These are phyloP conservation scores for Bufo gargarizans DNA, from an alignment of 2,113 vertebrate species.

Conservation along the genomic window DNA sequence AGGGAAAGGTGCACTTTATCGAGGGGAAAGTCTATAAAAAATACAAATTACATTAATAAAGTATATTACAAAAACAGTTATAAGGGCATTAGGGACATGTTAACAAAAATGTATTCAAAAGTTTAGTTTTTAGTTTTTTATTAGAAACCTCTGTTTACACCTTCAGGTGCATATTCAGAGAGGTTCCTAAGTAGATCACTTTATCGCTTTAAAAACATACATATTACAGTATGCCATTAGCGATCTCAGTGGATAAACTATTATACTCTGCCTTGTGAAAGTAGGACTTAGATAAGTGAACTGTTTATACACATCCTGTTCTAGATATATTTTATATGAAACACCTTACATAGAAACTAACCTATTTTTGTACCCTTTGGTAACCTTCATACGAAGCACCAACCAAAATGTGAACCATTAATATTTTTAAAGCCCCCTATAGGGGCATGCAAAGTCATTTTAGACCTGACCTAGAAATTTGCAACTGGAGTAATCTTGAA, in stretches of 20 bases:
- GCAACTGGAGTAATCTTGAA: neutral
- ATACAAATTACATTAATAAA: no score
- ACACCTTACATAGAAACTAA: neutral
- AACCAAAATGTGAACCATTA: constrained; percentile 32
- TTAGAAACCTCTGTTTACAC: no score
- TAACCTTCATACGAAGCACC: constrained; percentile 17
- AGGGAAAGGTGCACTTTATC: no score
- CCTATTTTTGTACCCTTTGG: constrained; percentile 17
- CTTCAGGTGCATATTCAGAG: no score
- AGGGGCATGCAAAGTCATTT: constrained; percentile 10
- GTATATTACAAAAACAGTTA: no score
- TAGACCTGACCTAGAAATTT: constrained; percentile 16
- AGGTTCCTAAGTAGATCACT: no score
- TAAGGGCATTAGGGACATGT: no score
- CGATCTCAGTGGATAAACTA: neutral
- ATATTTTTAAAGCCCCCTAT: constrained; percentile 34
- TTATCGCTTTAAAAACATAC: neutral
- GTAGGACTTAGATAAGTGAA: neutral
- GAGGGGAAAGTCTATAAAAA: no score
- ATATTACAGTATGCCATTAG: neutral
- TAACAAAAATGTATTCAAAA: no score
- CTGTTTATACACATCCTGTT: neutral
- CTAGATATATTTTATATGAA: neutral
- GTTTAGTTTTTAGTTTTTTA: no score
- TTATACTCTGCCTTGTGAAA: neutral